These are phyloP conservation scores for Ceyx erithaca DNA, from an alignment of 2,797 vertebrate genomes.

Conservation along the genomic window DNA sequence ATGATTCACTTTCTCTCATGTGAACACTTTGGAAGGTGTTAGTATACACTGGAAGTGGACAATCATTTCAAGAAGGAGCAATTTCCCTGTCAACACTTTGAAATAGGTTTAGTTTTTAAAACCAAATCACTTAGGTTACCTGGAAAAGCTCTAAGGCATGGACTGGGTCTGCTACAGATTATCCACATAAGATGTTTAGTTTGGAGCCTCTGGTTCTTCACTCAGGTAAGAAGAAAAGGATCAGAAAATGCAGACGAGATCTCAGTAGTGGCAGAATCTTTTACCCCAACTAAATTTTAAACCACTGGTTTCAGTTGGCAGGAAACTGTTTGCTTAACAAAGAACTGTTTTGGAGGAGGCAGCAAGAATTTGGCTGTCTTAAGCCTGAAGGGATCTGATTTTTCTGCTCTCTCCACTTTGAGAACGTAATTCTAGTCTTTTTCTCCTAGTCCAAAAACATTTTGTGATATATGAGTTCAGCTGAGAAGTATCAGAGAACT, in stretches of 20 bases:
- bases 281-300: neutral
- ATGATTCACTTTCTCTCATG: neutral
- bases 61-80: neutral
- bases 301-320: neutral
- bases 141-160: neutral
- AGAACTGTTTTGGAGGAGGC: neutral
- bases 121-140: neutral
- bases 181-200: neutral
- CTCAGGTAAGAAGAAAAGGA: neutral
- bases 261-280: neutral
- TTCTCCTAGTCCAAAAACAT: slow-evolving; percentile 41
- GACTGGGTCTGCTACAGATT: neutral
- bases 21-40: neutral
- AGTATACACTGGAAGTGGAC: neutral
- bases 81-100: neutral
- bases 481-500: slow-evolving; percentile 20
- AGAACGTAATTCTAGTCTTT: slow-evolving; percentile 13
- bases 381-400: slow-evolving; percentile 2
- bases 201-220: neutral
- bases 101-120: neutral
- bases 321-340: neutral
- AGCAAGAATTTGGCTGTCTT: neutral
- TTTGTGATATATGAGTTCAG: neutral
- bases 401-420: neutral
- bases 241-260: neutral